These are phyloP conservation scores for Euthynnus affinis DNA, from an alignment of 2,797 vertebrate species.

Conservation along the genomic window DNA sequence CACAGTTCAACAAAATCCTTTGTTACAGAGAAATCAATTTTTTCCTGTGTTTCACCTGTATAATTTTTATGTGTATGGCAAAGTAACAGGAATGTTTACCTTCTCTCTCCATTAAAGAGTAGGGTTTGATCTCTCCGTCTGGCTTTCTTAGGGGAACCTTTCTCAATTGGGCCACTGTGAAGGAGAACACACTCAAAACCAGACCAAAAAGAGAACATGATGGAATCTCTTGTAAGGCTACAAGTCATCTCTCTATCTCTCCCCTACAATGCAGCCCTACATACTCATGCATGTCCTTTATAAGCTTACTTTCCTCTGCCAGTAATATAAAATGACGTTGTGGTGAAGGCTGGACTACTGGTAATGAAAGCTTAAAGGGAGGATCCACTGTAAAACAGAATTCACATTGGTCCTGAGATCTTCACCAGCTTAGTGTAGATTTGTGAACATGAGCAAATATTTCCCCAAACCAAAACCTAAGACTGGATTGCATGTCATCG, in stretches of 20 bases:
- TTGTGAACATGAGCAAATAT: neutral
- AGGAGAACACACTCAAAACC: constrained; percentile 36
- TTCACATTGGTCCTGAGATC: neutral
- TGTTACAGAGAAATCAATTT: too few species aligned
- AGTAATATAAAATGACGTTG: neutral
- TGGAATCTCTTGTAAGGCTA: neutral
- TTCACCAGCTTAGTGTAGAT: neutral
- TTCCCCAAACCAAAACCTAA: neutral
- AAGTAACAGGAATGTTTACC: constrained; percentile 79
- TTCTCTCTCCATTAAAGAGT: constrained; percentile 92
- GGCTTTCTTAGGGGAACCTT: constrained; percentile 88
- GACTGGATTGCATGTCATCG: too few species aligned
- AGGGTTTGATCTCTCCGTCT: constrained; percentile 95
- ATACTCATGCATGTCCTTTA: constrained; percentile 2
- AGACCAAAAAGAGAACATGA: neutral
- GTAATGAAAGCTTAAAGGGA: neutral
- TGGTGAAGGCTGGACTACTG: neutral
- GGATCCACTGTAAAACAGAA: neutral
- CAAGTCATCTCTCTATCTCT: neutral
- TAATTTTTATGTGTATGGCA: neutral
- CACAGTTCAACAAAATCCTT: too few species aligned
- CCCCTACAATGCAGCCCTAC: neutral
- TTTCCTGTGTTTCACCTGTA: too few species aligned
- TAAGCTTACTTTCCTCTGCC: neutral
- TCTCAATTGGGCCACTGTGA: constrained; percentile 81